Base-by-base conservation (phyloP, 2,888 invertebrate species). In the Netelia virgata region DNA sequence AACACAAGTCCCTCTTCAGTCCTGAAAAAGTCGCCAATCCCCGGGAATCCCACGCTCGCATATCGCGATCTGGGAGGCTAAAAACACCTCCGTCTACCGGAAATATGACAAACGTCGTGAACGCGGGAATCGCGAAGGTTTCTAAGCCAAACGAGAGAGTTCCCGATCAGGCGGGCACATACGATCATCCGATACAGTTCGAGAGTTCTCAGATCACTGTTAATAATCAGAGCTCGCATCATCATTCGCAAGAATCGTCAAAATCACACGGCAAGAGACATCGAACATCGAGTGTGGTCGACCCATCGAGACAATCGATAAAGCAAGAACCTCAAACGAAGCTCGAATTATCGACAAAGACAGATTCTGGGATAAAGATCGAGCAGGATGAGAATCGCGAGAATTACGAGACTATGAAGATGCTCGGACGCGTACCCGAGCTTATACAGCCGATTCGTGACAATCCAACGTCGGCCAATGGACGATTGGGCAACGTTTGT, bases 21-120 rank as follows among this genome's bases (percentile, higher is more conserved):
- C 96, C 96, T 0, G 96, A 96, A 85, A 96, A 95, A 0, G 94
- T 95, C 0, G 95, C 95, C 6, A 91, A 93, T 2, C 94, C 93
- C 5, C 94, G 94, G 0, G 94, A 95, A n/a, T 92, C 88, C 89
- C 86, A 90, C 91, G 20, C 94, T 92, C 85, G 82, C 88, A 86
- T 91, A 74, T 90, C 95, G 1, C 95, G 95, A 0, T 95, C 95
- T 0, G 95, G 94, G 1, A 95, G 95, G 0, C 95, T 95, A 0
- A 95, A 95, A 91, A 94, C 95, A 0, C 95, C 95, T 23, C 92
- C 91, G 0, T 94, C 94, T 5, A 92, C 93, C 3, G 91, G 90
- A 10, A 90, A 92, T 88, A 77, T 88, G 88, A 53, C 90, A 87
- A 79, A 90, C 91, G 16, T 85, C 43, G 20, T 2, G 23, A 70